Percentiles rank a stretch among this genome's conserved stretches.
Conservation (phyloP, 2,113 vertebrate genomes). For the Rynchops niger region DNA sequence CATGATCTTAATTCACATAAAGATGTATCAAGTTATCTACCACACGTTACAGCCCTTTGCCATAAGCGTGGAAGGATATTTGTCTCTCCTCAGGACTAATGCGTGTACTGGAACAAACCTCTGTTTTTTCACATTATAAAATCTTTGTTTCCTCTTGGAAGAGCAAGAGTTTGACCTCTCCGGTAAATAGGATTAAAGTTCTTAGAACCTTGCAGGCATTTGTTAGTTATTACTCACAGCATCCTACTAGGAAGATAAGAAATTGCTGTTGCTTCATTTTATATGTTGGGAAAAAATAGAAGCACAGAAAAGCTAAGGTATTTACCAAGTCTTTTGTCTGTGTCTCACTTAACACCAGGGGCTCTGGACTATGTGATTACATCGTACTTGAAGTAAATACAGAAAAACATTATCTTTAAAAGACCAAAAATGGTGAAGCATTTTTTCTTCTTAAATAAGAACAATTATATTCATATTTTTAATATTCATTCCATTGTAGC, state of each 20-base stretch:
- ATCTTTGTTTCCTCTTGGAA: conserved; percentile 32
- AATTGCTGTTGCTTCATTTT: conserved; percentile 31
- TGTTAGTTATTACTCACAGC: conserved; percentile 41
- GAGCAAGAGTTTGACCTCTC: conserved; percentile 15
- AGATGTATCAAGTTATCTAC: not conserved
- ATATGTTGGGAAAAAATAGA: not conserved
- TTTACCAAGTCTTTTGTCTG: conserved; percentile 24
- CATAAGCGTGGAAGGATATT: not conserved
- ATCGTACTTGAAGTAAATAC: not conserved
- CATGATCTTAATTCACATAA: not conserved
- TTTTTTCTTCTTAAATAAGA: not conserved
- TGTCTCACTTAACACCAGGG: not conserved
- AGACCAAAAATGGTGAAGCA: not conserved
- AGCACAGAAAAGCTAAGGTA: not conserved
- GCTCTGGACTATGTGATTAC: not conserved
- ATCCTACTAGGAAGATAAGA: conserved; percentile 39
- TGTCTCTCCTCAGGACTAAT: not conserved
- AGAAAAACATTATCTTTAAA: not conserved
- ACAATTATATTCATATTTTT: not conserved
- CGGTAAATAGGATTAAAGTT: conserved; percentile 32
- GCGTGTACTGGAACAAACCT: not conserved
- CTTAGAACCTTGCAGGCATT: conserved; percentile 29
- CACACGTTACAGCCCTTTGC: not conserved
- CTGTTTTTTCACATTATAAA: not conserved
- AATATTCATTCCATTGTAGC: not conserved